phyloP scores from a whole-genome alignment of 2,797 vertebrate genomes.

The Sebastes minor region DNA sequence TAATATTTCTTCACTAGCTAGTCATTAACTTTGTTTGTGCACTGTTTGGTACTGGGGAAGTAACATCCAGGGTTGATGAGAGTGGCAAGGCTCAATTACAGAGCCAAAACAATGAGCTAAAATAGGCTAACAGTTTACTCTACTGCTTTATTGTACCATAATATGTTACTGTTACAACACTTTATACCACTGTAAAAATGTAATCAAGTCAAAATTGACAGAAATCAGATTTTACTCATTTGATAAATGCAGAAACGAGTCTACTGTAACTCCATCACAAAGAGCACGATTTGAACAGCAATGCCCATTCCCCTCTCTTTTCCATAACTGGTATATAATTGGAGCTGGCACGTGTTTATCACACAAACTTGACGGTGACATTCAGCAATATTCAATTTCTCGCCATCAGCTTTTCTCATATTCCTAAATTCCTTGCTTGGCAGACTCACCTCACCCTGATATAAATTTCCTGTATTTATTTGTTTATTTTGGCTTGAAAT shows the following conservation, averaged over 20 bases:
- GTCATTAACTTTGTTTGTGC: not conserved
- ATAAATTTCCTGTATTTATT: constrained; percentile 59
- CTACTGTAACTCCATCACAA: not conserved
- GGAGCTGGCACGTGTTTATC: constrained; percentile 13
- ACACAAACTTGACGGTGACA: constrained; percentile 13
- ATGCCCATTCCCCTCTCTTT: not conserved
- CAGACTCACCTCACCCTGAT: constrained; percentile 27
- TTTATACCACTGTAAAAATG: not conserved
- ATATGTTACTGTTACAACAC: not conserved
- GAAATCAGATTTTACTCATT: not conserved
- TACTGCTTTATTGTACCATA: not conserved
- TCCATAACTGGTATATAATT: not conserved
- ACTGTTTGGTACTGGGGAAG: not conserved
- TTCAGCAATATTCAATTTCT: constrained; percentile 24
- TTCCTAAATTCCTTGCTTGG: constrained; percentile 46
- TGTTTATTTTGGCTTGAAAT: constrained; percentile 70
- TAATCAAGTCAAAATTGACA: not conserved
- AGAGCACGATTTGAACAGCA: not conserved
- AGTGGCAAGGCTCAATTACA: not conserved
- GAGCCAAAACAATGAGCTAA: not conserved
- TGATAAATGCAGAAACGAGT: not conserved
- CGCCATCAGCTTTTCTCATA: constrained; percentile 38
- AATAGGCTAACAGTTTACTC: not conserved
- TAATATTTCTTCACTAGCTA: not conserved
- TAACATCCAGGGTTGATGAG: not conserved